Conservation (phyloP, 1,140 invertebrate genomes). For the Drosophila nigromelanica region DNA sequence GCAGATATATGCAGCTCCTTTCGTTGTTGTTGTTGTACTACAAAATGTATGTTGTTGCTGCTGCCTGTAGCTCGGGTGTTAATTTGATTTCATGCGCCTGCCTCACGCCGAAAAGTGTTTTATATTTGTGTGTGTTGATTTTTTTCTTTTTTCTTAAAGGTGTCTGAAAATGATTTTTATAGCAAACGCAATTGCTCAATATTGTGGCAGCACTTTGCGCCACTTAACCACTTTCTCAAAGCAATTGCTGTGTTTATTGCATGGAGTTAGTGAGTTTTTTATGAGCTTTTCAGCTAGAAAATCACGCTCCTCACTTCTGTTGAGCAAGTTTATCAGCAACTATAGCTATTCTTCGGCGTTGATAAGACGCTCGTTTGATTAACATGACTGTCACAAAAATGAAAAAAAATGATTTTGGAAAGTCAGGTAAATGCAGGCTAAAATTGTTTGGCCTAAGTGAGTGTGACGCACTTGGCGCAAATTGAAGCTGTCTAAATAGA, state of each 20-base stretch:
- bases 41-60: slow-evolving; percentile 15
- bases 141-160: slow-evolving; percentile 5
- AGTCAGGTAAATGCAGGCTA: not conserved
- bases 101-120: slow-evolving; percentile 26
- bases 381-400: slow-evolving; percentile 10
- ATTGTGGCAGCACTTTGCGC: not conserved
- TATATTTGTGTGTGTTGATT: not conserved
- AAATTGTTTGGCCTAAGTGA: too few relatives aligned
- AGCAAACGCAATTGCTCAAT: slow-evolving; percentile 25
- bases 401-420: slow-evolving; percentile 4
- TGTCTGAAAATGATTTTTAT: slow-evolving; percentile 61
- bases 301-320: slow-evolving; percentile 49
- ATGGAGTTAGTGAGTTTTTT: slow-evolving; percentile 53
- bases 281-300: slow-evolving; percentile 46
- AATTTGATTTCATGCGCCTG: slow-evolving; percentile 66
- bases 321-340: slow-evolving; percentile 12
- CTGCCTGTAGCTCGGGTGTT: slow-evolving; percentile 54
- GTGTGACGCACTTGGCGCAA: not conserved
- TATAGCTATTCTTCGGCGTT: not conserved
- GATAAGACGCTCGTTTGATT: slow-evolving; percentile 15
- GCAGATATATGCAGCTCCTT: not conserved
- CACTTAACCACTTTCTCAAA: slow-evolving; percentile 41
- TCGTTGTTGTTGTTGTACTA: slow-evolving; percentile 51
- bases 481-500: slow-evolving; percentile 4
- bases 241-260: slow-evolving; percentile 56